Conservation (phyloP, 2,113 vertebrate genomes). For the Rattus rattus region DNA sequence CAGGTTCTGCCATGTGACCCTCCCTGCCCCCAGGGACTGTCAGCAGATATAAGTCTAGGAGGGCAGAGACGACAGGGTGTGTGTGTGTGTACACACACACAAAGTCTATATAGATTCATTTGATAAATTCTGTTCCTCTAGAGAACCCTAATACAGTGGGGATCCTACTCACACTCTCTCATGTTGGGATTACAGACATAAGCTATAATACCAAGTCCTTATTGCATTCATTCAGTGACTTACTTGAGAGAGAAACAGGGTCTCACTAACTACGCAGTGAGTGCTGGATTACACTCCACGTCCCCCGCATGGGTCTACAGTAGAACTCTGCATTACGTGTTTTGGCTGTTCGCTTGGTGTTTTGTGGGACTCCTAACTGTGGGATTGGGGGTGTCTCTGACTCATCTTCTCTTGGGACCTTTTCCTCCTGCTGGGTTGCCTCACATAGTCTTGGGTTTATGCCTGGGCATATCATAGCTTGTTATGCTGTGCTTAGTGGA, state of each 20-base stretch:
- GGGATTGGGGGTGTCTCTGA: not conserved
- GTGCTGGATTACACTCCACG: not conserved
- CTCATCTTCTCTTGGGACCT: not conserved
- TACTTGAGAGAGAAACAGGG: not conserved
- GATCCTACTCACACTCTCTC: not conserved
- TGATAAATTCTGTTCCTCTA: not conserved
- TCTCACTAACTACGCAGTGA: not conserved
- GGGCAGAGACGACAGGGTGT: not conserved
- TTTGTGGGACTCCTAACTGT: not conserved
- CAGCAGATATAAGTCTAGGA: too few species aligned
- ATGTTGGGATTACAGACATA: not conserved
- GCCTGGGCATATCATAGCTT: too few species aligned
- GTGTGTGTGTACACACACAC: too few species aligned
- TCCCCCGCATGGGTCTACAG: not conserved
- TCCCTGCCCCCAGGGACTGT: too few species aligned
- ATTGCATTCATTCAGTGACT: too few species aligned
- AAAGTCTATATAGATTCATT: not conserved
- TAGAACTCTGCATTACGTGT: not conserved
- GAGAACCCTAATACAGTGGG: not conserved
- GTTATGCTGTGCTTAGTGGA: too few species aligned
- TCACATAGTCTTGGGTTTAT: too few species aligned
- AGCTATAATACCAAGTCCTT: not conserved
- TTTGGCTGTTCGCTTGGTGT: not conserved
- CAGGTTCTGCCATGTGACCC: not conserved
- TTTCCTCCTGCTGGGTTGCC: too few species aligned